Percentiles rank a stretch among this genome's conserved stretches.
phyloP scores from a whole-genome alignment of 2,888 invertebrate species.

The Pseudolycoriella hygida region DNA sequence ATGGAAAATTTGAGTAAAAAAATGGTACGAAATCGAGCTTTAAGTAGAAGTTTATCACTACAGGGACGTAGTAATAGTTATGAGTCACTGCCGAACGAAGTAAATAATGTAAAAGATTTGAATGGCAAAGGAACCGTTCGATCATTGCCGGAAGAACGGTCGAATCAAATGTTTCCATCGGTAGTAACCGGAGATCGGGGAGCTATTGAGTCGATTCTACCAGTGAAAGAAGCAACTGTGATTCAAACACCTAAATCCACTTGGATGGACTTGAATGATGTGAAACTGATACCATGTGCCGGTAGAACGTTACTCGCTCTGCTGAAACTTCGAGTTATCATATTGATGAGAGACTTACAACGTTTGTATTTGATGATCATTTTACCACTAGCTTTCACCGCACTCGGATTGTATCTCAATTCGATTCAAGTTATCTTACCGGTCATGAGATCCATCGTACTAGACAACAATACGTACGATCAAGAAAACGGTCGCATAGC shows the following conservation, averaged over 20 bases:
- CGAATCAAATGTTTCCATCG: constrained; percentile 7
- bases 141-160: constrained; percentile 8
- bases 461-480: constrained; percentile 44
- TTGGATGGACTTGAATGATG: constrained; percentile 32
- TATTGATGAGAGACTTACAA: constrained; percentile 51
- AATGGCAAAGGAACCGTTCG: constrained; percentile 9
- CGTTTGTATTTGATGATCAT: constrained; percentile 57
- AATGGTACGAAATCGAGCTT: constrained; percentile 49
- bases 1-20: constrained; percentile 58
- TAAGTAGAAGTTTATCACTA: constrained; percentile 50
- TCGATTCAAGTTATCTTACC: constrained; percentile 42
- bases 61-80: constrained; percentile 61
- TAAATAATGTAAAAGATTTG: constrained; percentile 18
- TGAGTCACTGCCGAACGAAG: constrained; percentile 46
- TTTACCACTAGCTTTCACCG: constrained; percentile 49
- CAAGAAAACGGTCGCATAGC: constrained; percentile 37
- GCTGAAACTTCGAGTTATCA: constrained; percentile 42
- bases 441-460: constrained; percentile 40
- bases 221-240: constrained; percentile 5
- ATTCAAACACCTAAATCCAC: constrained; percentile 6
- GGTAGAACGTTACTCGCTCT: constrained; percentile 48
- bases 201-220: constrained; percentile 6
- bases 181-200: constrained; percentile 1
- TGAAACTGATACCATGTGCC: constrained; percentile 42
- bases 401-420: constrained; percentile 45